phyloP scores from a whole-genome alignment of 2,797 vertebrate species.

The Lophotriccus pileatus region DNA sequence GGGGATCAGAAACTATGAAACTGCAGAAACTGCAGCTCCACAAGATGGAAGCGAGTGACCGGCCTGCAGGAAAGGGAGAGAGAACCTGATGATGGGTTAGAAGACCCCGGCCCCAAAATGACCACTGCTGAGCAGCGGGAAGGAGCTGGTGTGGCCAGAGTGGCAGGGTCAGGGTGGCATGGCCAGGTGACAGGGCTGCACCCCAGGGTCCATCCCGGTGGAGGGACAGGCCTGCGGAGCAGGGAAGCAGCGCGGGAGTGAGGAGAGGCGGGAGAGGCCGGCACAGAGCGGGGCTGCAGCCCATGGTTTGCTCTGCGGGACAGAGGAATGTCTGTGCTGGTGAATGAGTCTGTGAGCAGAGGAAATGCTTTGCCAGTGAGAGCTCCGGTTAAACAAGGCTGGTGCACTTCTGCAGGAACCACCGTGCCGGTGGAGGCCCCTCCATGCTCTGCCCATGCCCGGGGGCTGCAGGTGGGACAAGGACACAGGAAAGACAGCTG shows the following conservation, averaged over 20 bases:
- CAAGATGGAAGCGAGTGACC: background rate
- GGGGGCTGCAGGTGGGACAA: background rate
- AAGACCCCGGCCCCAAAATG: background rate
- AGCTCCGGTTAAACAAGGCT: background rate
- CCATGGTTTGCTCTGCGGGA: background rate
- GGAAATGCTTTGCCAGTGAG: constrained; percentile 63
- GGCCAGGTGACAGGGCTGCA: background rate
- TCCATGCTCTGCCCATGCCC: background rate
- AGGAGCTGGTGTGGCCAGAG: background rate
- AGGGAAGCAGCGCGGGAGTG: accelerated
- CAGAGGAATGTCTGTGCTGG: constrained; percentile 57
- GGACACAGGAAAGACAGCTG: background rate
- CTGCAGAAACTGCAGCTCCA: background rate
- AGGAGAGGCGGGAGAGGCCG: background rate
- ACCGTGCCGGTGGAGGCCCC: background rate
- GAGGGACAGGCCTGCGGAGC: accelerated
- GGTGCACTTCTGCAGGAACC: background rate
- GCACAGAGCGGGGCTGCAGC: background rate
- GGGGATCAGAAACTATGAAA: background rate
- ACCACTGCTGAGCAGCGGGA: background rate
- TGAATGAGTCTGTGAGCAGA: background rate
- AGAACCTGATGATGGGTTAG: background rate
- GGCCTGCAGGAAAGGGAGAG: background rate
- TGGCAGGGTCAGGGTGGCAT: background rate
- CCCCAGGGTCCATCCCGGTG: accelerated